Conservation (phyloP, 2,888 invertebrate species). For the Lordiphosa andalusiaca region DNA sequence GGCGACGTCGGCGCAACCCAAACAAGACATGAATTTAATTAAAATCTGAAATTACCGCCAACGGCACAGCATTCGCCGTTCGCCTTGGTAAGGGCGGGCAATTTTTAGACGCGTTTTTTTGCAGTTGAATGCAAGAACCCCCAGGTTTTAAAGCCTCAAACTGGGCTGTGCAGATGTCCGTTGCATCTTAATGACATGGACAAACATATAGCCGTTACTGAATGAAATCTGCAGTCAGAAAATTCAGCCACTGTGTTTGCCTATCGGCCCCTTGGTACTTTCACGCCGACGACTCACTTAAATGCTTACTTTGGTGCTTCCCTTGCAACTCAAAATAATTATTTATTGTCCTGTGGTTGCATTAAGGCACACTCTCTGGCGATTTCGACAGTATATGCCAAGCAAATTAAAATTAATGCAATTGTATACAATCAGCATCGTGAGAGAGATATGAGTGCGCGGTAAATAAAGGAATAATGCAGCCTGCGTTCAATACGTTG, state of each 20-base stretch:
- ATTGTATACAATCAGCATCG: constrained; percentile 26
- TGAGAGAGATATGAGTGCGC: not conserved
- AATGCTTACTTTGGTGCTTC: constrained; percentile 41
- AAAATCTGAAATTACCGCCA: constrained; percentile 69
- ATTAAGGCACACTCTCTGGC: constrained; percentile 17
- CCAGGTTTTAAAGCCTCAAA: constrained; percentile 23
- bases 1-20: constrained; percentile 34
- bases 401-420: constrained; percentile 42
- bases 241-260: not conserved
- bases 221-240: constrained; percentile 1
- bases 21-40: constrained; percentile 68
- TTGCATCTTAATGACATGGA: constrained; percentile 15
- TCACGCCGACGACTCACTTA: constrained; percentile 38
- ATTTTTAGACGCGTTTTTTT: constrained; percentile 53
- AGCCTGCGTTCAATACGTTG: constrained; percentile 22
- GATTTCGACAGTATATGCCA: constrained; percentile 18
- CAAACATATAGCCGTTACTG: not conserved
- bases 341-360: constrained; percentile 42
- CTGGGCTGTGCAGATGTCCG: constrained; percentile 16
- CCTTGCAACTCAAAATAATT: constrained; percentile 41
- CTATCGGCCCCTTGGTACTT: constrained; percentile 20
- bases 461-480: constrained; percentile 20
- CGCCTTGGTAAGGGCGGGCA: not conserved
- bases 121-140: constrained; percentile 29
- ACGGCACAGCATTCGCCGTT: constrained; percentile 44